Percentiles rank a stretch among this genome's conserved stretches.
Evolutionary conservation across 2,888 invertebrate species (phyloP).

Genomic region (Lobophora halterata): DNA sequence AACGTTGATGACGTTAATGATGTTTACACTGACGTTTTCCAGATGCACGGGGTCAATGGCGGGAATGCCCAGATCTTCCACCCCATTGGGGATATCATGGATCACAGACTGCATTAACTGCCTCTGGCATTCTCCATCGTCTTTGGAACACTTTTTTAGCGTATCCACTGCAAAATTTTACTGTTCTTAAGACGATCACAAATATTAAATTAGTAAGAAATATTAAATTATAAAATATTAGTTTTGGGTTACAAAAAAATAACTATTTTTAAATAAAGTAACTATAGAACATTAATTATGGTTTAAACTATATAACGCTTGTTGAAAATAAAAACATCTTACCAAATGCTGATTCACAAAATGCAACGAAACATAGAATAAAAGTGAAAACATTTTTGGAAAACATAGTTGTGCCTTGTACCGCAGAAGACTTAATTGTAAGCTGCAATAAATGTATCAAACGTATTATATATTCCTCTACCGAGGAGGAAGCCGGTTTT

Average conservation of each 20-base stretch:
- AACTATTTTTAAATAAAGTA: neutral
- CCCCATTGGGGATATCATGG: conserved; percentile 9
- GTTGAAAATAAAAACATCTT: conserved; percentile 5
- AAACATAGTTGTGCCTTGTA: conserved; percentile 11
- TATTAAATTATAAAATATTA: too few relatives aligned
- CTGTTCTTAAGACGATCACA: too few relatives aligned
- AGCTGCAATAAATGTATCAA: conserved; percentile 1
- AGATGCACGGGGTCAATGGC: conserved; percentile 22
- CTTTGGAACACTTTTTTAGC: conserved; percentile 22
- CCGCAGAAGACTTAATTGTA: neutral
- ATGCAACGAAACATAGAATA: conserved; percentile 11
- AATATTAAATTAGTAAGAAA: neutral
- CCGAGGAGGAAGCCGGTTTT: too few relatives aligned
- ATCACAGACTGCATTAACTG: conserved; percentile 11
- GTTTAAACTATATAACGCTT: neutral
- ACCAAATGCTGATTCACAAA: conserved; percentile 20
- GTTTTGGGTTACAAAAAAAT: neutral
- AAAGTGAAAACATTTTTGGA: conserved; percentile 3
- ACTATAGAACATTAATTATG: neutral
- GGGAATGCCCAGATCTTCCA: conserved; percentile 16
- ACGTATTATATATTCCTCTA: too few relatives aligned
- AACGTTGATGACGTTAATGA: conserved; percentile 7
- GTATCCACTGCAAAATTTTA: too few relatives aligned
- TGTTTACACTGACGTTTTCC: conserved; percentile 5
- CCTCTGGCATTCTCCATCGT: conserved; percentile 25